Evolutionary conservation across 1,140 invertebrate species (phyloP).

Genomic region (Drosophila arizonae): DNA sequence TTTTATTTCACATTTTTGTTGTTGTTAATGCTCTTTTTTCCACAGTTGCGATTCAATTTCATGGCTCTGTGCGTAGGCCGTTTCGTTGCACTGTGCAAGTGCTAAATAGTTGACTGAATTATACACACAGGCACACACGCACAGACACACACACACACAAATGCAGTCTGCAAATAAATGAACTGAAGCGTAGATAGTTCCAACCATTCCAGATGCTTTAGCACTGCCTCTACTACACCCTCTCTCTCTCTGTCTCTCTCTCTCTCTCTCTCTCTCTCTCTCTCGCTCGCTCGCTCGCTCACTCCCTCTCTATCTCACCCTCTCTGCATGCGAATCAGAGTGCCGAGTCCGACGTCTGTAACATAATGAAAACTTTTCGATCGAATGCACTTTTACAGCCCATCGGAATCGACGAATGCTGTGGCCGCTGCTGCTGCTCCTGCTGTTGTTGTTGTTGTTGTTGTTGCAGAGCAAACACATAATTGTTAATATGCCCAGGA

Average conservation of each 20-base stretch:
- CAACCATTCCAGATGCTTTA: slow-evolving; percentile 17
- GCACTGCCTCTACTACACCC: no score
- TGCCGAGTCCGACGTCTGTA: slow-evolving; percentile 33
- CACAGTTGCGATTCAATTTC: slow-evolving; percentile 65
- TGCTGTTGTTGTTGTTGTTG: slow-evolving; percentile 18
- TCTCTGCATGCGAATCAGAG: slow-evolving; percentile 1
- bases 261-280: neutral
- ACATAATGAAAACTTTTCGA: slow-evolving; percentile 80
- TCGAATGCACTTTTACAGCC: slow-evolving; percentile 69
- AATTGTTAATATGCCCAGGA: slow-evolving; percentile 61
- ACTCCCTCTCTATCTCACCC: neutral
- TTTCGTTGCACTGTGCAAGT: slow-evolving; percentile 67
- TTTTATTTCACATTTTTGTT: neutral
- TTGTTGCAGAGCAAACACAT: slow-evolving; percentile 53
- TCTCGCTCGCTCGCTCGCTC: neutral
- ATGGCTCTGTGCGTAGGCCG: slow-evolving; percentile 71
- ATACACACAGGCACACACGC: slow-evolving; percentile 33
- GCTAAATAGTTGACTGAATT: slow-evolving; percentile 77
- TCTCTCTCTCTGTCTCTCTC: neutral
- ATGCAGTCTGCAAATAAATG: slow-evolving; percentile 64
- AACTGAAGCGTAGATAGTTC: slow-evolving; percentile 73
- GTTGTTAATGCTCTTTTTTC: slow-evolving; percentile 11
- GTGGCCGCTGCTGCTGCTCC: slow-evolving; percentile 2
- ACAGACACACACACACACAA: slow-evolving; percentile 16
- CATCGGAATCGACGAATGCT: slow-evolving; percentile 34